Evolutionary conservation across 2,113 vertebrate species (phyloP).

Genomic region (Muntiacus reevesi): DNA sequence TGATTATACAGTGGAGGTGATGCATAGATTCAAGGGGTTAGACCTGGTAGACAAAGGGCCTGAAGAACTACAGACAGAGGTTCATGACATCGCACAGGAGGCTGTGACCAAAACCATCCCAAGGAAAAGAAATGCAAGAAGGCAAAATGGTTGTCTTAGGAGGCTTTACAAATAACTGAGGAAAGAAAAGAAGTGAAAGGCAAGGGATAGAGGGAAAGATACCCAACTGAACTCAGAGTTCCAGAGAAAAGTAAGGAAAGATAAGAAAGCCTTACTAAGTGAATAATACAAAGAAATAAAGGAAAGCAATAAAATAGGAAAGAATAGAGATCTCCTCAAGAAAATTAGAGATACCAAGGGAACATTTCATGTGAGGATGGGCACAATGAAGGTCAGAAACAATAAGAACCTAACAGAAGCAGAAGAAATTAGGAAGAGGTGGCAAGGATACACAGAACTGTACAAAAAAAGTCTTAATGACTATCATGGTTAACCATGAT

Average conservation of each 20-base stretch:
- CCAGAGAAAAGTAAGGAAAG: neutral
- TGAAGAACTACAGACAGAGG: neutral
- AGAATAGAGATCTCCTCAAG: neutral
- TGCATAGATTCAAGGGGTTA: neutral
- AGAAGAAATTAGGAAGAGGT: neutral
- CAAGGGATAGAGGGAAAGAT: neutral
- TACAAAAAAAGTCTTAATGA: neutral
- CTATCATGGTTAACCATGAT: neutral
- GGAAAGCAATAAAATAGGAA: neutral
- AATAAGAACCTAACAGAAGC: neutral
- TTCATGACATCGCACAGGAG: accelerated
- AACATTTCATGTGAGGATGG: neutral
- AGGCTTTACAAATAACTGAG: neutral
- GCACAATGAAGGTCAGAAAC: neutral
- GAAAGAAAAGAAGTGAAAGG: neutral
- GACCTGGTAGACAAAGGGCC: neutral
- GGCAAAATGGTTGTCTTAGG: neutral
- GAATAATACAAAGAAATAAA: neutral
- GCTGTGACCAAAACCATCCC: neutral
- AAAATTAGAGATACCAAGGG: neutral
- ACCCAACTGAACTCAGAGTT: neutral
- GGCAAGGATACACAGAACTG: neutral
- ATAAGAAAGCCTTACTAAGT: neutral
- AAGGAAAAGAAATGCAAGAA: neutral
- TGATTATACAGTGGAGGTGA: neutral